A percentile compares a stretch with the other conserved stretches of the same genome.
Evolutionary conservation across 2,113 vertebrate species (phyloP).

Genomic region (Microcebus murinus): DNA sequence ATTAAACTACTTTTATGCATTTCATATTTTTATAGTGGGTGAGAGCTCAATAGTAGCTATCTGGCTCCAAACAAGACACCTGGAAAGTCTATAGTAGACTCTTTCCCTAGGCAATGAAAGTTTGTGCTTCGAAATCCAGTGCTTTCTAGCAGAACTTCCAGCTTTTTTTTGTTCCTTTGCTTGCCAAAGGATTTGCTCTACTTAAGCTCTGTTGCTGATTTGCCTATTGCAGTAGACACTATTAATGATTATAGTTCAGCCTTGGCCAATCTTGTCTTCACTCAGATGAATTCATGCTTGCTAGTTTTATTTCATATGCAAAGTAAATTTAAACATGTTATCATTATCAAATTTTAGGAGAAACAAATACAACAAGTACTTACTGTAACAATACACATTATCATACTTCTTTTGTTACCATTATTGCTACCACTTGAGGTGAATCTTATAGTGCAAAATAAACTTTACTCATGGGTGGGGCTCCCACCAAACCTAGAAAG

Average conservation of each 20-base stretch:
- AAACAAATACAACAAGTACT: slow-evolving; percentile 1
- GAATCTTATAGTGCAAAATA: not conserved
- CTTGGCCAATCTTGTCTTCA: slow-evolving; percentile 49
- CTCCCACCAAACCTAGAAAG: not conserved
- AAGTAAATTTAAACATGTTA: slow-evolving; percentile 33
- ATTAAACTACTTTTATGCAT: not conserved
- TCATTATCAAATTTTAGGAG: not conserved
- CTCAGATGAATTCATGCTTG: not conserved
- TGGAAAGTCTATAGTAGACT: not conserved
- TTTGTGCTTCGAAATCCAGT: not conserved
- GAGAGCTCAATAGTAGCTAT: not conserved
- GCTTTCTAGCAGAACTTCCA: slow-evolving; percentile 20
- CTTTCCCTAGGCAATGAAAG: slow-evolving; percentile 14
- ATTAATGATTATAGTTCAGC: not conserved
- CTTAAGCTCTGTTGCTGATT: slow-evolving; percentile 26
- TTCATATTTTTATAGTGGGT: not conserved
- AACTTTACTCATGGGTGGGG: not conserved
- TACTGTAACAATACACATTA: not conserved
- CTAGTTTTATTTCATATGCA: slow-evolving; percentile 17
- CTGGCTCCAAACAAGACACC: not conserved
- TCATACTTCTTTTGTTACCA: not conserved
- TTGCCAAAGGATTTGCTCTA: not conserved
- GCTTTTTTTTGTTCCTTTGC: too few species aligned
- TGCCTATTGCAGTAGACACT: slow-evolving; percentile 45
- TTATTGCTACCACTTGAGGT: not conserved